A percentile compares a stretch with the other conserved stretches of the same genome.
Evolutionary conservation across 2,113 vertebrate genomes (phyloP).

Genomic region (Thamnophis sirtalis): DNA sequence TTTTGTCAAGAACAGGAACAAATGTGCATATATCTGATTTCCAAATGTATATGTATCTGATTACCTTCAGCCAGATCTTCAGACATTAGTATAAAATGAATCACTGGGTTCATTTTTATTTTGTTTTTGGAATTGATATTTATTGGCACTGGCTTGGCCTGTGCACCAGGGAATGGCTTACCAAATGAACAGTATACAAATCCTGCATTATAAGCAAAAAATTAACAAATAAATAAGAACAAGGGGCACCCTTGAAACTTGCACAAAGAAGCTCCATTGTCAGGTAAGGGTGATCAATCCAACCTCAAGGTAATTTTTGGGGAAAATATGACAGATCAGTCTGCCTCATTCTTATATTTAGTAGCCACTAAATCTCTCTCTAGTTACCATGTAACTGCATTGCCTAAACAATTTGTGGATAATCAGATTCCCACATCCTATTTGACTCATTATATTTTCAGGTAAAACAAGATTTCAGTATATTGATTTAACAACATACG

Average conservation of each 20-base stretch:
- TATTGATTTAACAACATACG: not conserved
- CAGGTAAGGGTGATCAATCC: not conserved
- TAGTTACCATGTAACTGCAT: not conserved
- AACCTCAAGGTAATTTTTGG: not conserved
- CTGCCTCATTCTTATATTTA: not conserved
- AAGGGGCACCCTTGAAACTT: not conserved
- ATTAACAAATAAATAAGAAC: not conserved
- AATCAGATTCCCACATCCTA: not conserved
- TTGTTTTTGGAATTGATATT: not conserved
- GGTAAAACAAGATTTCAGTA: not conserved
- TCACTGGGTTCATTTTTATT: not conserved
- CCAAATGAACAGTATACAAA: not conserved
- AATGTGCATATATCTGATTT: not conserved
- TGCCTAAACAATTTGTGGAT: not conserved
- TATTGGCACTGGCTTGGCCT: not conserved
- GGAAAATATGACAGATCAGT: not conserved
- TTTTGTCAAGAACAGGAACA: not conserved
- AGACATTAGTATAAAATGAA: not conserved
- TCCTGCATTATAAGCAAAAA: not conserved
- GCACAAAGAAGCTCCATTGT: constrained; percentile 35
- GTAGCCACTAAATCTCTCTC: not conserved
- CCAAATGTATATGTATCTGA: not conserved
- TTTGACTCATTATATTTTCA: not conserved
- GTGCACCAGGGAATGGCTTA: not conserved
- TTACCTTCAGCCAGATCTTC: not conserved